Percentiles rank a stretch among this genome's conserved stretches.
These are phyloP conservation scores for Caenorhabditis sinica DNA, from an alignment of 2,888 invertebrate species.

Conservation along the genomic window DNA sequence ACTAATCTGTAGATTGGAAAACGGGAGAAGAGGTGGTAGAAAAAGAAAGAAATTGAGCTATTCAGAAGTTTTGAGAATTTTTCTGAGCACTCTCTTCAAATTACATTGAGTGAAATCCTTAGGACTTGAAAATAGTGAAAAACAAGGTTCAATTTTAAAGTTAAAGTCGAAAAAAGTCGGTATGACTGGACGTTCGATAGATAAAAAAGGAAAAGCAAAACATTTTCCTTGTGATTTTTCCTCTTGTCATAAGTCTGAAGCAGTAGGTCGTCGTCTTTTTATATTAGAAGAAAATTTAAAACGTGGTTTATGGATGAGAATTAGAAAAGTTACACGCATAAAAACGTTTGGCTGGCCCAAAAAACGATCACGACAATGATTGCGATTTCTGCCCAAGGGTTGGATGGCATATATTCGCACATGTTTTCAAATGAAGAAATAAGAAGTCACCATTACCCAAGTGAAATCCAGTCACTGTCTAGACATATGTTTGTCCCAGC, in stretches of 20 bases:
- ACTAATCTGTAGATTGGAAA: constrained; percentile 32
- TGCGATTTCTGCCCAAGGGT: too few species aligned
- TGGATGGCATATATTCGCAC: too few species aligned
- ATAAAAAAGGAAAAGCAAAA: not conserved
- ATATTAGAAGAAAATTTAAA: not conserved
- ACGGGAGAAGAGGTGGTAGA: not conserved
- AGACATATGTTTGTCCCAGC: too few species aligned
- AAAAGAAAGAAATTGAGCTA: not conserved
- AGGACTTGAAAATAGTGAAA: too few species aligned
- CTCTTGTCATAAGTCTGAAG: not conserved
- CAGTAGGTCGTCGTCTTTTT: too few species aligned
- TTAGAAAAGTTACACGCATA: not conserved
- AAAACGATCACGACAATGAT: too few species aligned
- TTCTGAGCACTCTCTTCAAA: not conserved
- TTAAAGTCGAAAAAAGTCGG: not conserved
- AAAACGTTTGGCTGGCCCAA: not conserved
- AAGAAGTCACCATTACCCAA: too few species aligned
- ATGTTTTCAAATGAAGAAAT: too few species aligned
- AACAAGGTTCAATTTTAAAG: not conserved
- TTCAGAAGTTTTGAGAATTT: not conserved
- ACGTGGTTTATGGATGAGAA: not conserved
- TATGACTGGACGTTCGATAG: not conserved
- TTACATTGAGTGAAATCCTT: not conserved
- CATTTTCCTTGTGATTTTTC: not conserved
- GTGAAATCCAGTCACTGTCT: too few species aligned